These are phyloP conservation scores for Pseudopodoces humilis DNA, from an alignment of 2,113 vertebrate genomes.

Conservation along the genomic window DNA sequence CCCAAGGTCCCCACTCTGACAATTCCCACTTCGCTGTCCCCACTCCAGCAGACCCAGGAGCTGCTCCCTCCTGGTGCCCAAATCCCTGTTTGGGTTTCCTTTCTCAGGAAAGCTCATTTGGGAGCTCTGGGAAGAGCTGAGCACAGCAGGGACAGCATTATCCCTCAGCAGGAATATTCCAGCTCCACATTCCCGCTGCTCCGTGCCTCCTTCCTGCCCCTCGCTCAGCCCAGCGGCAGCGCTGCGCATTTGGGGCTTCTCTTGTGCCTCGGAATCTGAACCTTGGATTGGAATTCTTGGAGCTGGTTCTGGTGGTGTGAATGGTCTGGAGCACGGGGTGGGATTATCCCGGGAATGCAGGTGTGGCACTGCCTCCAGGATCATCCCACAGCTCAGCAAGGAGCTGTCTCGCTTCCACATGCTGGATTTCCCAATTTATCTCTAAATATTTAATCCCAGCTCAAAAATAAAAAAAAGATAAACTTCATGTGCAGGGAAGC, in stretches of 20 bases:
- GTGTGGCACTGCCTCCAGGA: fast-evolving
- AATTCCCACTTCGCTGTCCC: fast-evolving
- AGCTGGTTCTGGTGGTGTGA: background rate
- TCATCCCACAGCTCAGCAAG: fast-evolving
- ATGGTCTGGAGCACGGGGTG: fast-evolving
- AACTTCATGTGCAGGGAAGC: fast-evolving
- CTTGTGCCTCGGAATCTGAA: background rate
- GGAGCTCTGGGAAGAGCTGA: background rate
- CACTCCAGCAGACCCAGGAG: background rate
- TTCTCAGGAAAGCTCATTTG: background rate
- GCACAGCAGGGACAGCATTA: fast-evolving
- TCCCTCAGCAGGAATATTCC: fast-evolving
- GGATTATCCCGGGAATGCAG: background rate
- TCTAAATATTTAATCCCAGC: background rate
- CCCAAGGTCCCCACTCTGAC: fast-evolving
- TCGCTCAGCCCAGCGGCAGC: background rate
- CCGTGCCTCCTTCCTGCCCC: background rate
- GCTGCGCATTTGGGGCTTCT: fast-evolving
- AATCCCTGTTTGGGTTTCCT: background rate
- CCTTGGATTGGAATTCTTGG: background rate
- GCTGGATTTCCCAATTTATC: fast-evolving
- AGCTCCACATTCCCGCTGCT: background rate
- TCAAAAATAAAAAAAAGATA: too few species aligned
- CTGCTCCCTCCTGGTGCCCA: background rate
- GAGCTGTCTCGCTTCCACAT: fast-evolving